A percentile compares a stretch with the other conserved stretches of the same genome.
phyloP scores from a whole-genome alignment of 2,113 vertebrate species.

The Mungos mungo region DNA sequence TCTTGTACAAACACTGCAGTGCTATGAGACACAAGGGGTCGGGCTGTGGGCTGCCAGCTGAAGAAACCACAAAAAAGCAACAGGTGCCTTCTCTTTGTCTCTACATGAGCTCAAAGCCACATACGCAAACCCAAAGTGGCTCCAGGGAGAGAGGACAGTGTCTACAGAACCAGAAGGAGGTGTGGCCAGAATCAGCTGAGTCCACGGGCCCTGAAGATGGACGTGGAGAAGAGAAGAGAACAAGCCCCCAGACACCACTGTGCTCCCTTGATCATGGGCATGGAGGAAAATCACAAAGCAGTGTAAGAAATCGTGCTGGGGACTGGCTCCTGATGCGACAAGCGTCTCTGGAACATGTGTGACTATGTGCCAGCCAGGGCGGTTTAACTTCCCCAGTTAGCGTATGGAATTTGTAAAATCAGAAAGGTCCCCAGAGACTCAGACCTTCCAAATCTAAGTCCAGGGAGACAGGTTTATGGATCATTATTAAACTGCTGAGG shows the following conservation, averaged over 20 bases:
- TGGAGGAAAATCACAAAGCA: neutral
- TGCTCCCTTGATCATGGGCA: neutral
- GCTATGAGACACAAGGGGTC: neutral
- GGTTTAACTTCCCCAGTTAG: neutral
- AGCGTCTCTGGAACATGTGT: neutral
- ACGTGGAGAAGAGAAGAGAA: neutral
- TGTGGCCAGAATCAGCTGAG: neutral
- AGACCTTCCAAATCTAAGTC: slow-evolving; percentile 55
- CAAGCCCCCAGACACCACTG: neutral
- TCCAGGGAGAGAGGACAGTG: neutral
- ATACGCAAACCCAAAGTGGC: neutral
- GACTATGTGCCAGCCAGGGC: neutral
- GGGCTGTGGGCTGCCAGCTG: neutral
- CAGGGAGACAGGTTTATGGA: slow-evolving; percentile 66
- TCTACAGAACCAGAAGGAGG: neutral
- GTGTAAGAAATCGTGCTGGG: neutral
- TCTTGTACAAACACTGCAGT: neutral
- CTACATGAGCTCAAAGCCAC: neutral
- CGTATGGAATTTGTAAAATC: slow-evolving; percentile 41
- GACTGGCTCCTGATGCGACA: accelerated
- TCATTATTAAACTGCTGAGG: slow-evolving; percentile 71
- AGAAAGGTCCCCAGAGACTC: slow-evolving; percentile 45
- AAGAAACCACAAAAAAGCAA: neutral
- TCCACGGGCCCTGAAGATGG: neutral
- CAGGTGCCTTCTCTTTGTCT: neutral